Evolutionary conservation across 2,113 vertebrate genomes (phyloP), one percentile per base, ranked within the genome.

Genomic region (Tragulus kanchil): DNA sequence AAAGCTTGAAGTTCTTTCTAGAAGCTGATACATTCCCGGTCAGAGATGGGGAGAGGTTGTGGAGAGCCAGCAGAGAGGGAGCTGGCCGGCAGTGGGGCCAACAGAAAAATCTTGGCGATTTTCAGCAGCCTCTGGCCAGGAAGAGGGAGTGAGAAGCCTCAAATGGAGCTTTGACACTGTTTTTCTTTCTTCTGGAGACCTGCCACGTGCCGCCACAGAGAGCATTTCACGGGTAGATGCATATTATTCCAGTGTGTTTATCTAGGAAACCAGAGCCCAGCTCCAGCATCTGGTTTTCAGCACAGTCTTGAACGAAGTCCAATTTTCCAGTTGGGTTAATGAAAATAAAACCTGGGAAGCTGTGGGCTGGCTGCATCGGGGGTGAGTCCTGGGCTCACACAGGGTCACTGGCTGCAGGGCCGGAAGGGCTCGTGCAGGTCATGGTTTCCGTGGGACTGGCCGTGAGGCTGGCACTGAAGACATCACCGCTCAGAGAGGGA

Each of bases 281-380:
- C 89, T 89, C 93, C 54, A 97, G 98, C 97, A 98, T 98, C 98
- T 98, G 98, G 97, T 98, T 98, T 98, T 97, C 97, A 95, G 98
- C 96, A 97, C 73, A 98, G 69, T 92, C 90, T 95, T 97, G 97
- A 98, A 92, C 58, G 48, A 85, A 82, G 92, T 96, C 98, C 98
- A 98, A 98, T 95, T 98, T 98, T 98, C 98, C 98, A 97, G 96
- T 98, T 96, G 95, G 96, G 96, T 97, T 97, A 95, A 98, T 97
- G 96, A 97, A 98, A 98, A 98, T 97, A 97, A 98, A 98, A 97
- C 94, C 97, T 97, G 97, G 95, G 96, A 97, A 97, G 98, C 71
- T 92, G 95, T 94, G 94, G 93, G 85, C 90, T 95, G 96, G 93
- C 88, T 98, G 85, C 94, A 97, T 79, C 19, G 92, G 92, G 92